Evolutionary conservation across 1,140 invertebrate genomes (phyloP).

Genomic region (Yoshiicerus persimilis): DNA sequence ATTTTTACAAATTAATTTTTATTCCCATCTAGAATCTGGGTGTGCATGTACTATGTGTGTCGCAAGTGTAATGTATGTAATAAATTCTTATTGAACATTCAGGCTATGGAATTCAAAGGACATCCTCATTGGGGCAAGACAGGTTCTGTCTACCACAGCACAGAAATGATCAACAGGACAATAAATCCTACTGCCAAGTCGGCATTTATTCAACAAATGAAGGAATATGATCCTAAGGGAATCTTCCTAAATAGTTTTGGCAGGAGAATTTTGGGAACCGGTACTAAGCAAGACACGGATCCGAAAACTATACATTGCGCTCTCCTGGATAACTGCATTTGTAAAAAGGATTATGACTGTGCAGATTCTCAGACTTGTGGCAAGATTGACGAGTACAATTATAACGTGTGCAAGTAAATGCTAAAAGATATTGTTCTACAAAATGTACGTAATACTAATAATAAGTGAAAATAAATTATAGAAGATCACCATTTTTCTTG

Average conservation of each 20-base stretch:
- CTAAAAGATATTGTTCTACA: too few species aligned
- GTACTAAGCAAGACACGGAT: not conserved
- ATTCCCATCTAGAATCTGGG: too few species aligned
- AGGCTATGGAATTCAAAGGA: not conserved
- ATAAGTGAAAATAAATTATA: too few species aligned
- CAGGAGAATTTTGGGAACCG: not conserved
- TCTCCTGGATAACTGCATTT: not conserved
- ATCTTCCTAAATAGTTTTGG: constrained; percentile 25
- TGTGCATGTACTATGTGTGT: too few species aligned
- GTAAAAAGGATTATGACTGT: not conserved
- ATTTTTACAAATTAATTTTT: too few species aligned
- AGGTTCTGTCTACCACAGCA: not conserved
- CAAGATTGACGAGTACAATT: not conserved
- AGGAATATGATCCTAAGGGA: not conserved
- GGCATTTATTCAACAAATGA: not conserved
- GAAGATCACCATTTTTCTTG: too few species aligned
- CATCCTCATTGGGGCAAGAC: not conserved
- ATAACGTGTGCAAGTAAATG: not conserved
- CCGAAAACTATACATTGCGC: not conserved
- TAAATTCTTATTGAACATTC: too few species aligned
- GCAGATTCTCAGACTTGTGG: not conserved
- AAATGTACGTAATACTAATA: too few species aligned
- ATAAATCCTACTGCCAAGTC: not conserved
- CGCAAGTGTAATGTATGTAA: too few species aligned
- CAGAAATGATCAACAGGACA: not conserved